Base-by-base conservation (phyloP, 2,888 invertebrate species). In the Xestia rhomboidea region DNA sequence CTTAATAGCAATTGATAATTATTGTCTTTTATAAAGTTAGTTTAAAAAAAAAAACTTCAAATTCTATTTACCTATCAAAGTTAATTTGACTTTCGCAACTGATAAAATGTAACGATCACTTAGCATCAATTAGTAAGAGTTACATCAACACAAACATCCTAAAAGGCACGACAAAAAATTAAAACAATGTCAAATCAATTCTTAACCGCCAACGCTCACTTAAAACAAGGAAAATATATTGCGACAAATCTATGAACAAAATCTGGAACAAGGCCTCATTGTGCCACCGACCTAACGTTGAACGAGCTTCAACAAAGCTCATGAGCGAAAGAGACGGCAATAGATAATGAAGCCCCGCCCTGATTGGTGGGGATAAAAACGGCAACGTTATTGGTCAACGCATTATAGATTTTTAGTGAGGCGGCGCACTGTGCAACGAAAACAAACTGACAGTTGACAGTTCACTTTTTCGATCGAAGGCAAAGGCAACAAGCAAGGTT, bases 361-460 rank as follows among this genome's bases (percentile, higher is more conserved):
- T 92, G 88, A 92, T 91, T 91, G 93, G 95, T 92, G 95, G 95
- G 96, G 95, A 92, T 92, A 89, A 89, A 90, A 91, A 90, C 90
- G 86, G 85, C 88, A 82, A 83, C 93, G 94, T 95, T 93, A 96
- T 96, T 96, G 96, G 96, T 88, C 88, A 91, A 87, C 89, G 90
- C 91, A 93, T 96, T 96, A 96, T 96, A 92, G 96, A 96, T 96
- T 96, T 96, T 96, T 95, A 94, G 93, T 93, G 88, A 93, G 92
- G 92, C 92, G 92, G 89, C 83, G 88, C 87, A 86, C 83, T 86
- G 88, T 84, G 87, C 79, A 90, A 89, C 90, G 91, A 92, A 91
- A 93, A 93, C 92, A 90, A 91, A 92, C 90, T 93, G 91, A 91
- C 90, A 91, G 86, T 85, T 95, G 93, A 95, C 94, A 95, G 94